Base-by-base conservation (phyloP, 2,113 vertebrate species). In the Strix aluco region DNA sequence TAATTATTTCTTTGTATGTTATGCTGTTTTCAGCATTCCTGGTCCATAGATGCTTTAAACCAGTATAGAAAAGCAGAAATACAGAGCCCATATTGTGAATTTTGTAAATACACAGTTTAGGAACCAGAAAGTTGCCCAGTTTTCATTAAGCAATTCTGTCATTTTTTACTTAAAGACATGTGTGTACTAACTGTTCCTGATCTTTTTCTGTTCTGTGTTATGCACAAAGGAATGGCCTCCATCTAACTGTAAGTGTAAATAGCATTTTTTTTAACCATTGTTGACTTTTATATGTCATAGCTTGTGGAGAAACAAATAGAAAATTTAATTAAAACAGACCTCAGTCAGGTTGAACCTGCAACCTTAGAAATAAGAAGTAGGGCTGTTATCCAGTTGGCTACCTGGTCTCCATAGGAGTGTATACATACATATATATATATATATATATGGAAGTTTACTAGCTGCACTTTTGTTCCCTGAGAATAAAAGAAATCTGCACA, bases 311-410 rank as follows among this genome's bases (percentile, higher is more conserved):
- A 83, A 55, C 47, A 94, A 95, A 93, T 26, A 92, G 5, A 77
- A 90, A 90, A 51, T 88, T 93, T 88, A 90, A 92, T 93, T 92
- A 92, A 90, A 92, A 59, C 27, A 47, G 29, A 86, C 44, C 29
- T 83, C n/a, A 47, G 30, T 47, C 58, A 63, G 47, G 23, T 90
- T 86, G 66, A 96, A 90, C 67, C 11, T 38, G 1, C 15, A 90
- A 2, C 46, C 67, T 95, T 65, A 70, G 71, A 90, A 93, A 86
- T 42, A 86, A 65, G 62, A 23, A 21, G 26, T 23, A 54, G 16
- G 32, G 9, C 8, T 54, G 19, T 72, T 70, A 83, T 15, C 26
- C 22, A 51, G 32, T 72, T 79, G 42, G 12, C 26, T 93, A 62
- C 34, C 17, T 83, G 20, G 19, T 90, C 79, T 58, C 29, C n/a